Conservation (phyloP, 1,140 invertebrate species). For the Anastrepha obliqua region DNA sequence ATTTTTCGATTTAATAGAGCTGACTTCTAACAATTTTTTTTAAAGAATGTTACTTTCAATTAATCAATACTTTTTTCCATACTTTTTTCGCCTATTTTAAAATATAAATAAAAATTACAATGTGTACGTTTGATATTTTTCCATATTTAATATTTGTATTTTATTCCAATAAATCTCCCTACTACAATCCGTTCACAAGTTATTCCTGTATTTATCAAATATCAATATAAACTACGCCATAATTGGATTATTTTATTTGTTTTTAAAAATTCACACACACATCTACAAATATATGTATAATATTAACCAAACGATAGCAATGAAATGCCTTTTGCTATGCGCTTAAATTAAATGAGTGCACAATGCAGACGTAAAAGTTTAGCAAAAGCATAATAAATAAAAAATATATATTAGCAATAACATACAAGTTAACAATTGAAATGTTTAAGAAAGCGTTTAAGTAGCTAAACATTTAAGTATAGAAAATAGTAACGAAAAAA, state of each 20-base stretch:
- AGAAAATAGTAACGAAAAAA: conserved; percentile 19
- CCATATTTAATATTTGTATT: not conserved
- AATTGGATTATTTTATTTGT: not conserved
- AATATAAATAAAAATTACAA: no score
- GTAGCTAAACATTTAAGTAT: not conserved
- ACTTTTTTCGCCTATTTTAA: no score
- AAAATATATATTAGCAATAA: not conserved
- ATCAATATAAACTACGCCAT: not conserved
- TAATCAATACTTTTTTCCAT: no score
- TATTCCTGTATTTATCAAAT: conserved; percentile 10
- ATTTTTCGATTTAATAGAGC: no score
- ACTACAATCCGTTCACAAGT: not conserved
- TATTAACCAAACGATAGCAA: not conserved
- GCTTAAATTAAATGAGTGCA: no score
- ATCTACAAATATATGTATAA: not conserved
- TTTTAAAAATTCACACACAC: not conserved
- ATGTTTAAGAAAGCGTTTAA: not conserved
- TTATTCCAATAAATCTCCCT: conserved; percentile 28
- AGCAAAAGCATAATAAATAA: not conserved
- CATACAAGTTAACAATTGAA: not conserved
- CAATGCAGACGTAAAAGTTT: no score
- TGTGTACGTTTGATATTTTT: no score
- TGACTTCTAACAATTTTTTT: no score
- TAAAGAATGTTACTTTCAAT: no score
- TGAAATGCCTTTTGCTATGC: no score